Evolutionary conservation across 1,140 invertebrate genomes (phyloP).

Genomic region (Zophobas atratus): DNA sequence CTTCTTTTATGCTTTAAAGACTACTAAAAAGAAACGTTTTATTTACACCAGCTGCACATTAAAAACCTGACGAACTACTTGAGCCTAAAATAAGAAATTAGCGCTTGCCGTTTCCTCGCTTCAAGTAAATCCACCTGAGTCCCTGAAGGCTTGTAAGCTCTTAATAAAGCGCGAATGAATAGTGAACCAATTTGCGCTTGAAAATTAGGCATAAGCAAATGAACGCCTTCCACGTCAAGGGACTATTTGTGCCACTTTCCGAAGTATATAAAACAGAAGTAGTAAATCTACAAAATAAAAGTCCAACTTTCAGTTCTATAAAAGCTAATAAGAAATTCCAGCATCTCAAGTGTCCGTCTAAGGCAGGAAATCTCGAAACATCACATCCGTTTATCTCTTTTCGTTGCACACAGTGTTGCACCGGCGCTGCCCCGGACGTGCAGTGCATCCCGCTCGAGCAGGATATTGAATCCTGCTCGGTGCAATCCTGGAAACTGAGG

Average conservation of each 20-base stretch:
- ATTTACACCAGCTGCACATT: background rate
- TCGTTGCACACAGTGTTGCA: constrained; percentile 4
- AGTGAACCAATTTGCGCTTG: constrained; percentile 41
- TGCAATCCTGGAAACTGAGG: constrained; percentile 48
- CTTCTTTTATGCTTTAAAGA: too few relatives aligned
- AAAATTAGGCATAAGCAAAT: constrained; percentile 35
- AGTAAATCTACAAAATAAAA: constrained; percentile 44
- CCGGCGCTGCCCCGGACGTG: constrained; percentile 15
- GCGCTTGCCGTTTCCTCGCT: constrained; percentile 19
- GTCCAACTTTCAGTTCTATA: constrained; percentile 42
- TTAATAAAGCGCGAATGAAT: constrained; percentile 43
- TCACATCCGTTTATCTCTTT: constrained; percentile 10
- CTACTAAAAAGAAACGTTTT: background rate
- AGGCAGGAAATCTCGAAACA: background rate
- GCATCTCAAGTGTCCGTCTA: constrained; percentile 47
- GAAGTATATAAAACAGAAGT: constrained; percentile 37
- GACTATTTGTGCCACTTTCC: constrained; percentile 33
- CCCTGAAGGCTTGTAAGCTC: constrained; percentile 30
- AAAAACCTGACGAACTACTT: background rate
- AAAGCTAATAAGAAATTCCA: constrained; percentile 51
- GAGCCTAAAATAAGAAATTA: constrained; percentile 32
- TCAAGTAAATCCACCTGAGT: constrained; percentile 31
- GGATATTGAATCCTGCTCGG: constrained; percentile 38
- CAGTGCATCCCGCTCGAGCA: constrained; percentile 15
- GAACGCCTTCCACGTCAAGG: constrained; percentile 15